A percentile compares a stretch with the other conserved stretches of the same genome.
phyloP scores from a whole-genome alignment of 1,140 invertebrate species.

The Camponotus vicinus region DNA sequence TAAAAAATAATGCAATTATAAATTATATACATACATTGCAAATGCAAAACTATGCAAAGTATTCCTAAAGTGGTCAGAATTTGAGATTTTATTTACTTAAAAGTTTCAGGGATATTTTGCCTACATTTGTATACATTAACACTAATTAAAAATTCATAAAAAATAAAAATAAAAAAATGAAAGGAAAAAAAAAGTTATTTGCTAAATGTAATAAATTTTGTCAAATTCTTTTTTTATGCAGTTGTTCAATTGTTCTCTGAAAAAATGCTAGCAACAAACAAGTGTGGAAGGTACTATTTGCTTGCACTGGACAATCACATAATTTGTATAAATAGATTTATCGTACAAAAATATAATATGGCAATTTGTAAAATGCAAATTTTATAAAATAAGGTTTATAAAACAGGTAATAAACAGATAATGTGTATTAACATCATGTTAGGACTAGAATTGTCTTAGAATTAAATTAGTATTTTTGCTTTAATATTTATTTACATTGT shows the following conservation, averaged over 20 bases:
- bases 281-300: conserved; percentile 54
- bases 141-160: too few relatives aligned
- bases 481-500: conserved; percentile 29
- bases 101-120: background rate
- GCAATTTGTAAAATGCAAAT: conserved; percentile 68
- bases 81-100: background rate
- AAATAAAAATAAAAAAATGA: too few relatives aligned
- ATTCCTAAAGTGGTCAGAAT: background rate
- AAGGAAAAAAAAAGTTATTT: too few relatives aligned
- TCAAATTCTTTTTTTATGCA: conserved; percentile 46
- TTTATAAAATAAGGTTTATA: conserved; percentile 22
- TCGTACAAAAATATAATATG: conserved; percentile 33
- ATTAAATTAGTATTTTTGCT: conserved; percentile 51
- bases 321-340: conserved; percentile 27
- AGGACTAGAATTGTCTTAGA: conserved; percentile 52
- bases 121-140: too few relatives aligned
- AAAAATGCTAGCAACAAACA: conserved; percentile 55
- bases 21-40: conserved; percentile 9
- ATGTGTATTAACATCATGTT: conserved; percentile 46
- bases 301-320: conserved; percentile 33
- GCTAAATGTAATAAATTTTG: background rate
- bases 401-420: conserved; percentile 16
- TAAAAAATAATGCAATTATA: conserved; percentile 31
- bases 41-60: background rate
- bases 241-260: conserved; percentile 18